Evolutionary conservation across 2,113 vertebrate genomes (phyloP).

Genomic region (Myrmecophaga tridactyla): DNA sequence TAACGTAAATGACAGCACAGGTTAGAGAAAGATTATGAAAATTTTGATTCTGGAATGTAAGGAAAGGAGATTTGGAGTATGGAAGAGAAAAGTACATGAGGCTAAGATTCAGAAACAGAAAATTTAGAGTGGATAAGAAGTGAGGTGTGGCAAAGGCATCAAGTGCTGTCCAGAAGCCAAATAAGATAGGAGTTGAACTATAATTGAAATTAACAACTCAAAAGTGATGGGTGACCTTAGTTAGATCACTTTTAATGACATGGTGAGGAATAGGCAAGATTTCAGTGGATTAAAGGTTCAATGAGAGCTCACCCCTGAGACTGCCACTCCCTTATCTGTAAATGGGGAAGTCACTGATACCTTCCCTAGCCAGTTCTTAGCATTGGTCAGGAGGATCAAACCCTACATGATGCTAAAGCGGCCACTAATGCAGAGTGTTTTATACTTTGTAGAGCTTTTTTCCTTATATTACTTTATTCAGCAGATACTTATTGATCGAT

Average conservation of each 20-base stretch:
- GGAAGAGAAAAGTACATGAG: not conserved
- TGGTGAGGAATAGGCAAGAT: not conserved
- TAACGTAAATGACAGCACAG: not conserved
- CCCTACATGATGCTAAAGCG: fast-evolving
- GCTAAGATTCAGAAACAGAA: not conserved
- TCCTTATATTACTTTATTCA: not conserved
- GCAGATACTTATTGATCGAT: fast-evolving
- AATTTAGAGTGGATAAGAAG: not conserved
- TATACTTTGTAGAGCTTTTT: fast-evolving
- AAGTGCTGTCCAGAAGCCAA: no score
- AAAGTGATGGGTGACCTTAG: not conserved
- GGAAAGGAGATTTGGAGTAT: not conserved
- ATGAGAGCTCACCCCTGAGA: not conserved
- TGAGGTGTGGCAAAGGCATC: no score
- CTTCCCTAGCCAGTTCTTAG: fast-evolving
- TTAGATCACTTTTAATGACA: not conserved
- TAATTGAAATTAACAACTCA: not conserved
- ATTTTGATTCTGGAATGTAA: not conserved
- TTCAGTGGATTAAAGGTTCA: not conserved
- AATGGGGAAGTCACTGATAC: fast-evolving
- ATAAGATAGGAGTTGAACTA: no score
- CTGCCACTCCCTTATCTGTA: not conserved
- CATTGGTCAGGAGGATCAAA: not conserved
- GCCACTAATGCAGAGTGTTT: no score
- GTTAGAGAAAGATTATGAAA: not conserved